These are phyloP conservation scores for Clarias laeviceps DNA, from an alignment of 2,797 vertebrate genomes.

Conservation along the genomic window DNA sequence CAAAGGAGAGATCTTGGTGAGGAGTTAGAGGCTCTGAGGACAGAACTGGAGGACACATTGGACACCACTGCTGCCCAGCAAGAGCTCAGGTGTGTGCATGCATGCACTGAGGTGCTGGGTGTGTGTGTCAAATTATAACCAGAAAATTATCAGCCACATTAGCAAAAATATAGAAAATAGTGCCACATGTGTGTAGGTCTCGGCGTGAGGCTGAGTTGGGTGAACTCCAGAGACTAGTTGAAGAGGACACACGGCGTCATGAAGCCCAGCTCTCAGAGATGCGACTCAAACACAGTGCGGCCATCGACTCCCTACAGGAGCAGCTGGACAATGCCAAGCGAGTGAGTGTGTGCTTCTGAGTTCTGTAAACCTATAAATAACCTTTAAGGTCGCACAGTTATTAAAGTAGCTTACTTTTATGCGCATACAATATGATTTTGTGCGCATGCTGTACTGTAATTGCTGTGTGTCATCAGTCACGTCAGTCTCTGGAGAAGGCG, in stretches of 20 bases:
- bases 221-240: slow-evolving; percentile 78
- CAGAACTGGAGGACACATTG: slow-evolving; percentile 88
- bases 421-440: neutral
- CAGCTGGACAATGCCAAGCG: slow-evolving; percentile 82
- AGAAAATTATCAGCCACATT: neutral
- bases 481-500: slow-evolving; percentile 84
- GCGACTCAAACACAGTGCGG: slow-evolving; percentile 75
- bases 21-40: slow-evolving; percentile 87
- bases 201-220: slow-evolving; percentile 78
- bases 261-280: slow-evolving; percentile 79
- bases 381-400: neutral
- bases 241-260: slow-evolving; percentile 79
- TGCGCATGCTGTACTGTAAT: slow-evolving; percentile 10
- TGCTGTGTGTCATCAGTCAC: slow-evolving; percentile 67
- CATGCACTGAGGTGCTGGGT: neutral
- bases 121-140: neutral
- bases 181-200: slow-evolving; percentile 75
- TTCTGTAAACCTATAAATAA: neutral
- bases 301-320: slow-evolving; percentile 78
- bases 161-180: neutral
- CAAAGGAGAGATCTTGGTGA: slow-evolving; percentile 87
- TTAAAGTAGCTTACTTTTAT: neutral
- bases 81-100: slow-evolving; percentile 81
- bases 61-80: slow-evolving; percentile 90
- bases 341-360: slow-evolving; percentile 60